Percentiles rank a stretch among this genome's conserved stretches.
Conservation (phyloP, 2,797 vertebrate genomes). For the Pseudomugil gertrudae region DNA sequence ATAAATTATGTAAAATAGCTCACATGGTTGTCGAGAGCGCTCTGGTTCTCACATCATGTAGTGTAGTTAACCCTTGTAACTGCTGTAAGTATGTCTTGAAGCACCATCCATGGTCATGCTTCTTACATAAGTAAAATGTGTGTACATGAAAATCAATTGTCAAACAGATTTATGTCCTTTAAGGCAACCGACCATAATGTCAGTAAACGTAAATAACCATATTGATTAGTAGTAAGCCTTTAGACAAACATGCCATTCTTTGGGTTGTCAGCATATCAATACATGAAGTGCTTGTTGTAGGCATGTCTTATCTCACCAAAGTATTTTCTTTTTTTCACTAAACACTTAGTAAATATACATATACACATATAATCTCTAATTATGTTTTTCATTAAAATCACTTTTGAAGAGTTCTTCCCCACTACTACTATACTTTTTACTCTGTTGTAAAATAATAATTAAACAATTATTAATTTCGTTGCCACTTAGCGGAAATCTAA, state of each 20-base stretch:
- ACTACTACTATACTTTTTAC: too few species aligned
- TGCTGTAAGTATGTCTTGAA: neutral
- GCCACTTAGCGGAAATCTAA: neutral
- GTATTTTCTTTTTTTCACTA: too few species aligned
- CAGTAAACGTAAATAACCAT: conserved; percentile 56
- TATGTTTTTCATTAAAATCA: too few species aligned
- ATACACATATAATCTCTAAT: too few species aligned
- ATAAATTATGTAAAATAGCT: too few species aligned
- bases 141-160: conserved; percentile 11
- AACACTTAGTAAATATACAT: too few species aligned
- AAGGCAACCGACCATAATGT: conserved; percentile 55
- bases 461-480: conserved; percentile 14
- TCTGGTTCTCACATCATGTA: neutral
- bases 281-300: conserved; percentile 59
- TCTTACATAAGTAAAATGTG: conserved; percentile 7
- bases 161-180: conserved; percentile 44
- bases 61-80: neutral
- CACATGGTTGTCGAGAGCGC: neutral
- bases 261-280: conserved; percentile 74
- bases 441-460: conserved; percentile 13
- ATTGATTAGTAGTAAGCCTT: conserved; percentile 76
- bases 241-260: conserved; percentile 73
- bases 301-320: too few species aligned
- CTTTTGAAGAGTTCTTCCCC: too few species aligned
- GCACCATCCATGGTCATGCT: neutral